A percentile compares a stretch with the other conserved stretches of the same genome.
phyloP scores from a whole-genome alignment of 2,888 invertebrate genomes.

The Agrotis ipsilon region DNA sequence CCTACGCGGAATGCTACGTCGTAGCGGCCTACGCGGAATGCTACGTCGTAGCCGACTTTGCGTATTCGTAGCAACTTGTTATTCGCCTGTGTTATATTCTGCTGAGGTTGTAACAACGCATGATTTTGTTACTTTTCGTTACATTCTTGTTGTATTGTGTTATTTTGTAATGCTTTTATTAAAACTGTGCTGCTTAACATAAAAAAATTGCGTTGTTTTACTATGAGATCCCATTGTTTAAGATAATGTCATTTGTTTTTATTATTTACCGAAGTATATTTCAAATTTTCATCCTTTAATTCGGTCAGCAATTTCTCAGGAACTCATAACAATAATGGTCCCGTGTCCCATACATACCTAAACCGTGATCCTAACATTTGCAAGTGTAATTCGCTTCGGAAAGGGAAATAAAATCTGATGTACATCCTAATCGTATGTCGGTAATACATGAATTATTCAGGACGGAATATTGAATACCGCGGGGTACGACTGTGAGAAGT shows the following conservation, averaged over 20 bases:
- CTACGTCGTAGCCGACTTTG: conserved; percentile 38
- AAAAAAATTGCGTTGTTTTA: neutral
- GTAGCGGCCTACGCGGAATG: conserved; percentile 38
- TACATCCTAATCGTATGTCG: conserved; percentile 75
- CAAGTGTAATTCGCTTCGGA: conserved; percentile 64
- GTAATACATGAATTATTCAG: conserved; percentile 76
- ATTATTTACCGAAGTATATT: neutral
- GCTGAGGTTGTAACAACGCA: neutral
- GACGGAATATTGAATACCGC: conserved; percentile 76
- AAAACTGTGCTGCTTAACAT: neutral
- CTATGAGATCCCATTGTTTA: neutral
- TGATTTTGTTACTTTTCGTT: neutral
- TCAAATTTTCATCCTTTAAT: conserved; percentile 26
- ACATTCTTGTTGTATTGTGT: neutral
- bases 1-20: conserved; percentile 21
- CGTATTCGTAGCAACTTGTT: conserved; percentile 27
- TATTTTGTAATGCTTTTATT: neutral
- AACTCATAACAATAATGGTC: conserved; percentile 29
- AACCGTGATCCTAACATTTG: conserved; percentile 60
- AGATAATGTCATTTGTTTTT: neutral
- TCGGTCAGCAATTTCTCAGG: conserved; percentile 21
- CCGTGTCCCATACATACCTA: conserved; percentile 36
- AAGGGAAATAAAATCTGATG: conserved; percentile 71
- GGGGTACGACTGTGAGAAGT: conserved; percentile 31
- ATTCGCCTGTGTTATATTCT: conserved; percentile 22